Conservation (phyloP, 1,140 invertebrate species). For the Hestina assimilis region DNA sequence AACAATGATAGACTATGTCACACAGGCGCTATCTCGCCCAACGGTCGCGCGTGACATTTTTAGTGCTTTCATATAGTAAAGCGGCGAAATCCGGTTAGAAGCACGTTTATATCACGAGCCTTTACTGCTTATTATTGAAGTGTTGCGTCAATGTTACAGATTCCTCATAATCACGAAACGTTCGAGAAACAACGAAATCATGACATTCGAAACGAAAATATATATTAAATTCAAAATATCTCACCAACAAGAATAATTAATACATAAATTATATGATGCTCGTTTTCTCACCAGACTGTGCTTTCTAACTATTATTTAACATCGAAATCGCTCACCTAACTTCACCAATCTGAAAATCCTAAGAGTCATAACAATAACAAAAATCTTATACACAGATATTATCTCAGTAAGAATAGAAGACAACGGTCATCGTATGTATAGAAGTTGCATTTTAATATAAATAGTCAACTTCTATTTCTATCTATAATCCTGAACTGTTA, state of each 20-base stretch:
- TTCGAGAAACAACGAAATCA: not conserved
- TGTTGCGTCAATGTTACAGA: conserved; percentile 5
- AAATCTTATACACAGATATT: too few relatives aligned
- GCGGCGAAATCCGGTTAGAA: conserved; percentile 24
- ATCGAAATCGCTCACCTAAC: too few relatives aligned
- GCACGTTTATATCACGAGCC: conserved; percentile 25
- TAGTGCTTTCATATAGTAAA: conserved; percentile 19
- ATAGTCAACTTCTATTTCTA: too few relatives aligned
- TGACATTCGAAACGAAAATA: not conserved
- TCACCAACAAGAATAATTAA: not conserved
- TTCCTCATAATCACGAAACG: conserved; percentile 2
- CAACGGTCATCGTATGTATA: too few relatives aligned
- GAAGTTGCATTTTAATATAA: too few relatives aligned
- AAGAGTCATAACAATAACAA: too few relatives aligned
- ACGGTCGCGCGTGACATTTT: conserved; percentile 21
- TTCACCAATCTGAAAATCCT: too few relatives aligned
- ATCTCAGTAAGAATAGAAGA: too few relatives aligned
- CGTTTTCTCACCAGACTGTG: too few relatives aligned
- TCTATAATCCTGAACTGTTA: too few relatives aligned
- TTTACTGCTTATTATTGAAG: not conserved
- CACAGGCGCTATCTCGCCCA: not conserved
- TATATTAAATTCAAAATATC: not conserved
- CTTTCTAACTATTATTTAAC: not conserved
- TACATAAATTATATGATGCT: not conserved
- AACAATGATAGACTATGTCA: conserved; percentile 3